These are phyloP conservation scores for Thalassarche chlororhynchos DNA, from an alignment of 2,113 vertebrate genomes.

Conservation along the genomic window DNA sequence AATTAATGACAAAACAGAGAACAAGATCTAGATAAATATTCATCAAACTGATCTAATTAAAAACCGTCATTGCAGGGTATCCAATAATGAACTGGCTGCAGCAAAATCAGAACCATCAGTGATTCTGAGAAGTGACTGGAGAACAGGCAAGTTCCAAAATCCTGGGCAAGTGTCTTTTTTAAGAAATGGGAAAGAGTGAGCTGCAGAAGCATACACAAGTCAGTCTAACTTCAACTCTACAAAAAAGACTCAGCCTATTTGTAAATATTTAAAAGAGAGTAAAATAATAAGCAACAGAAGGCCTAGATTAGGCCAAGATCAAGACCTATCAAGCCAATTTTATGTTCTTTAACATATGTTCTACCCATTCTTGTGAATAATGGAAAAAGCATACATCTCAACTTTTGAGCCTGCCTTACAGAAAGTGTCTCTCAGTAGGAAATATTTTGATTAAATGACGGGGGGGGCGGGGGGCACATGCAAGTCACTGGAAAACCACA, in stretches of 20 bases:
- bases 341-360: background rate
- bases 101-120: background rate
- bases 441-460: background rate
- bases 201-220: background rate
- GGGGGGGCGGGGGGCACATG: rapidly evolving
- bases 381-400: background rate
- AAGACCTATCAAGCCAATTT: background rate
- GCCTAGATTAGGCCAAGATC: background rate
- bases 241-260: background rate
- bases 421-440: background rate
- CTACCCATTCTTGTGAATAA: background rate
- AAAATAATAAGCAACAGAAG: background rate
- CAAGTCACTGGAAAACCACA: background rate
- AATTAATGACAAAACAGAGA: background rate
- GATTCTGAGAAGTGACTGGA: background rate
- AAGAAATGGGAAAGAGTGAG: background rate
- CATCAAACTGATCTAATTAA: background rate
- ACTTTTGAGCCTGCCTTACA: background rate
- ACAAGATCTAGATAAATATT: background rate
- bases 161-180: background rate
- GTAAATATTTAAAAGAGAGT: background rate
- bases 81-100: background rate
- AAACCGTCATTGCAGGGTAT: background rate
- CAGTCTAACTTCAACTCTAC: background rate
- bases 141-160: background rate